A percentile compares a stretch with the other conserved stretches of the same genome.
Evolutionary conservation across 2,888 invertebrate genomes (phyloP).

Genomic region (Melipona beecheii): DNA sequence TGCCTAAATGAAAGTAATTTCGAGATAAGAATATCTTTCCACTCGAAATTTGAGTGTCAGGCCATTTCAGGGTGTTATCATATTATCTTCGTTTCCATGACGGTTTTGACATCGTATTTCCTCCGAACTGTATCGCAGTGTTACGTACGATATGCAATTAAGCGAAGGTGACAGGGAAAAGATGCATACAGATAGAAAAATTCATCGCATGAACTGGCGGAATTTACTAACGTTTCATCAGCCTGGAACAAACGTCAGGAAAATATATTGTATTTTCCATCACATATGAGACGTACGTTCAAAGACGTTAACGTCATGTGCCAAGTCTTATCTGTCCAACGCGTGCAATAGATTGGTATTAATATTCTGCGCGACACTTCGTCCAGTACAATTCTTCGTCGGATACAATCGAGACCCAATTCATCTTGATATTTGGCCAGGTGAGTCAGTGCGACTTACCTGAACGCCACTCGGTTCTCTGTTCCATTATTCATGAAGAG

Average conservation of each 20-base stretch:
- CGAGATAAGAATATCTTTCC: not conserved
- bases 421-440: conserved; percentile 60
- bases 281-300: not conserved
- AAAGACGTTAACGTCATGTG: not conserved
- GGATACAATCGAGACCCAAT: conserved; percentile 64
- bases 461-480: conserved; percentile 29
- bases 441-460: conserved; percentile 51
- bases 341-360: conserved; percentile 46
- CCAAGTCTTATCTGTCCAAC: conserved; percentile 22
- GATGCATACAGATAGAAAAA: conserved; percentile 13
- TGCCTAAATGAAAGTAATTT: not conserved
- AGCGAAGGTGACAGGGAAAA: conserved; percentile 21
- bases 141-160: conserved; percentile 18
- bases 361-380: conserved; percentile 60
- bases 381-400: too few species aligned
- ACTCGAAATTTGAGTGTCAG: not conserved
- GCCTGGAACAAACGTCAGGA: not conserved
- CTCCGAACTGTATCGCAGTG: not conserved
- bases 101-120: conserved; percentile 1
- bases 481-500: conserved; percentile 63
- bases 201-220: not conserved
- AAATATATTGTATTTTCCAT: not conserved
- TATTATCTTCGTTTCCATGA: conserved; percentile 13
- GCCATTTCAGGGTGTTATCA: not conserved
- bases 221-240: conserved; percentile 13